Evolutionary conservation across 1,140 invertebrate genomes (phyloP).

Genomic region (Zophobas atratus): DNA sequence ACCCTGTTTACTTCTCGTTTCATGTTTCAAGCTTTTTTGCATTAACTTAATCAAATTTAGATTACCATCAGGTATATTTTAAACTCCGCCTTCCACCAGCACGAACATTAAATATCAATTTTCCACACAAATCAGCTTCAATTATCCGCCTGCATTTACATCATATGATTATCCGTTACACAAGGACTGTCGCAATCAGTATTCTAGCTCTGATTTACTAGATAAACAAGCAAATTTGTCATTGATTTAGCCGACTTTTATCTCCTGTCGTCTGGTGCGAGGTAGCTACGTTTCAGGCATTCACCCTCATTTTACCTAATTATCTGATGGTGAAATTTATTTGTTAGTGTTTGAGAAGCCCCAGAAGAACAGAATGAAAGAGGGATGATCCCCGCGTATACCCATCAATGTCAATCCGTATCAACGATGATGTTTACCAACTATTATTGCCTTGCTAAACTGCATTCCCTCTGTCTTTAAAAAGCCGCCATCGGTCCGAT

Average conservation of each 20-base stretch:
- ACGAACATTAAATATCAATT: constrained; percentile 4
- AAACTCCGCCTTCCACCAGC: too few species aligned
- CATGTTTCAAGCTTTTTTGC: too few species aligned
- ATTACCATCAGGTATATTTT: too few species aligned
- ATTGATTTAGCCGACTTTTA: constrained; percentile 14
- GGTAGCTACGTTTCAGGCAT: not conserved
- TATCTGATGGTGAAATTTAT: constrained; percentile 45
- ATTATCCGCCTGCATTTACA: constrained; percentile 20
- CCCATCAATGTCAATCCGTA: constrained; percentile 48
- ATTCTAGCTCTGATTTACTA: constrained; percentile 1
- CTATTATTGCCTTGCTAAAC: constrained; percentile 58
- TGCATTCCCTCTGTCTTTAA: constrained; percentile 53
- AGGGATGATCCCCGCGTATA: constrained; percentile 30
- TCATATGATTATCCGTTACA: not conserved
- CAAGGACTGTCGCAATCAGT: constrained; percentile 7
- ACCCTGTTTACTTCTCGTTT: too few species aligned
- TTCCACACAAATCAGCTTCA: constrained; percentile 17
- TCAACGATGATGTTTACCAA: constrained; percentile 54
- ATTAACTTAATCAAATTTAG: too few species aligned
- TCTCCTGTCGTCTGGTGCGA: constrained; percentile 9
- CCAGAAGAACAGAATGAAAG: constrained; percentile 18
- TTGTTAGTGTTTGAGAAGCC: constrained; percentile 41
- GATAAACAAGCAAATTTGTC: constrained; percentile 20
- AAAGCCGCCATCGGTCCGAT: constrained; percentile 51
- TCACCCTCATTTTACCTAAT: constrained; percentile 30